These are phyloP conservation scores for Erebia aethiops DNA, from an alignment of 2,888 invertebrate species.

Conservation along the genomic window DNA sequence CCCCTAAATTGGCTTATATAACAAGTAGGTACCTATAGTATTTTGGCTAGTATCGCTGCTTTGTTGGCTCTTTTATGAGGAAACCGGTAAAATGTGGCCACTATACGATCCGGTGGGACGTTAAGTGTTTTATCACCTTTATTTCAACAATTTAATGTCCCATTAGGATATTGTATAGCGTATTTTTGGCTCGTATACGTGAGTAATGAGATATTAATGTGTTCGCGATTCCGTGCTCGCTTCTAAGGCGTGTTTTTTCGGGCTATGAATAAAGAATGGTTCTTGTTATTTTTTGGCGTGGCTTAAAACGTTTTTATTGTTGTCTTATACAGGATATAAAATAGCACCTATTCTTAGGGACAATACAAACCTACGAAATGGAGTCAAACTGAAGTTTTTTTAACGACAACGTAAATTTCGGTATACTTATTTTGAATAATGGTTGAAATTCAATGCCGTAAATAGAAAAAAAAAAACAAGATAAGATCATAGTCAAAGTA, in stretches of 20 bases:
- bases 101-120: constrained; percentile 25
- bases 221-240: background rate
- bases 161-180: constrained; percentile 40
- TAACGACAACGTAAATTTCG: too few relatives aligned
- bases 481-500: too few relatives aligned
- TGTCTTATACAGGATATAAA: background rate
- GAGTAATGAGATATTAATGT: constrained; percentile 35
- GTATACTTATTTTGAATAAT: too few relatives aligned
- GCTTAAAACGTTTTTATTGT: background rate
- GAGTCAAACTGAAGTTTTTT: too few relatives aligned
- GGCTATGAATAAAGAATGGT: background rate
- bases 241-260: background rate
- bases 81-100: constrained; percentile 16
- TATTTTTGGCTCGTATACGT: constrained; percentile 26
- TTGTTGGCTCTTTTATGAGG: constrained; percentile 14
- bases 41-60: constrained; percentile 7
- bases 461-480: too few relatives aligned
- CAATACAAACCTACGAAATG: too few relatives aligned
- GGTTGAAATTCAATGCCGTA: too few relatives aligned
- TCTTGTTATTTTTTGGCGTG: background rate
- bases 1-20: background rate
- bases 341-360: too few relatives aligned
- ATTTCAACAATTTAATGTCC: constrained; percentile 37
- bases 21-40: background rate
- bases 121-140: constrained; percentile 41